These are phyloP conservation scores for Amblyopsis rosae DNA, from an alignment of 2,113 vertebrate species.

Conservation along the genomic window DNA sequence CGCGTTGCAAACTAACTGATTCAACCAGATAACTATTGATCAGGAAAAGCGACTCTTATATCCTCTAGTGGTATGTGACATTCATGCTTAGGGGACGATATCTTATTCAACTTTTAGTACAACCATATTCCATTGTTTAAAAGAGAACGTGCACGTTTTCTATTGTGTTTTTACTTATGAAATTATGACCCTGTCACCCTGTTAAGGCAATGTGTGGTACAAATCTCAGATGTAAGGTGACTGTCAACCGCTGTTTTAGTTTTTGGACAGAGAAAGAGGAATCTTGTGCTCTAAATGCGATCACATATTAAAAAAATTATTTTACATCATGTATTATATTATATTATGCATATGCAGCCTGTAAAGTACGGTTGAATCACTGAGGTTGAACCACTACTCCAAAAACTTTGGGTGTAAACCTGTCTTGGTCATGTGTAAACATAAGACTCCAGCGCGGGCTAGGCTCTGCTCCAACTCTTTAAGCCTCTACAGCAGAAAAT, in stretches of 20 bases:
- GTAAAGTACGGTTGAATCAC: background rate
- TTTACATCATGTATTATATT: background rate
- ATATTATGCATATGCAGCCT: background rate
- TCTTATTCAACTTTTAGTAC: slow-evolving; percentile 1
- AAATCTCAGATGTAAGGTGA: slow-evolving; percentile 5
- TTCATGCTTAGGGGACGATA: background rate
- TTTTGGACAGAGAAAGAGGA: too few relatives aligned
- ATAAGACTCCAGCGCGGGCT: slow-evolving; percentile 15
- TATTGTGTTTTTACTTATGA: background rate
- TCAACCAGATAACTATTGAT: background rate
- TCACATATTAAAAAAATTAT: too few relatives aligned
- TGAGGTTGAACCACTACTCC: slow-evolving; percentile 27
- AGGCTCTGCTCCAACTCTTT: slow-evolving; percentile 15
- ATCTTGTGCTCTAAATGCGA: too few relatives aligned
- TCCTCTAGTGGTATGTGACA: background rate
- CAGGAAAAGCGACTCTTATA: background rate
- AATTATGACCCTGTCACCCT: background rate
- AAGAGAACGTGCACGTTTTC: background rate
- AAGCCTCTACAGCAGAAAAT: slow-evolving; percentile 49
- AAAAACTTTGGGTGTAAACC: slow-evolving; percentile 51
- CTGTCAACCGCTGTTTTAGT: background rate
- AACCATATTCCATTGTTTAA: too few relatives aligned
- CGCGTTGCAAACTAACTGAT: background rate
- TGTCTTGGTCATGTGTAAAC: slow-evolving; percentile 57
- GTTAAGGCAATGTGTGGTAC: background rate